Conservation (phyloP, 2,888 invertebrate genomes). For the Oxyscelio sp. region DNA sequence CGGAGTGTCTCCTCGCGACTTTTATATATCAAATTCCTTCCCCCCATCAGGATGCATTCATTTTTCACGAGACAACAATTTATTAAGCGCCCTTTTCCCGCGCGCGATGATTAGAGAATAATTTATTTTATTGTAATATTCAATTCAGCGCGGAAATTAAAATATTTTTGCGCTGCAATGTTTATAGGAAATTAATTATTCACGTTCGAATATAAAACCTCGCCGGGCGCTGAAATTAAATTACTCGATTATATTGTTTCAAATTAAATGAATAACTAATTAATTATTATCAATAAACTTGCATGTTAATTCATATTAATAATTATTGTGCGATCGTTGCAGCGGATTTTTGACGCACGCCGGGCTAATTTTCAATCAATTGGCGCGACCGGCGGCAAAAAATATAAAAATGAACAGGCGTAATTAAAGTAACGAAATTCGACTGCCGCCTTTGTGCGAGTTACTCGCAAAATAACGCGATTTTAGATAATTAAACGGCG, state of each 20-base stretch:
- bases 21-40: conserved; percentile 38
- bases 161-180: conserved; percentile 28
- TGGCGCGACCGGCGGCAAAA: background rate
- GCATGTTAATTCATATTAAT: conserved; percentile 54
- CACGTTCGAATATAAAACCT: conserved; percentile 38
- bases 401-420: conserved; percentile 1
- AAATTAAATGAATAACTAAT: conserved; percentile 41
- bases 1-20: conserved; percentile 38
- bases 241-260: conserved; percentile 49
- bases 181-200: conserved; percentile 61
- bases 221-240: conserved; percentile 32
- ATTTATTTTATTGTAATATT: conserved; percentile 50
- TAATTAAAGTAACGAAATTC: conserved; percentile 30
- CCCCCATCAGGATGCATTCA: background rate
- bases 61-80: conserved; percentile 37
- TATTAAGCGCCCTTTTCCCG: conserved; percentile 2
- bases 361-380: background rate
- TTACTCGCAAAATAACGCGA: conserved; percentile 11
- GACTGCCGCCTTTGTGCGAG: conserved; percentile 8
- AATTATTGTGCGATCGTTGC: conserved; percentile 35
- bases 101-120: conserved; percentile 43
- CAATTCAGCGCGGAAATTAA: conserved; percentile 30
- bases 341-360: conserved; percentile 15
- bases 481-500: conserved; percentile 36
- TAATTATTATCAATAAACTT: conserved; percentile 49